Percentiles rank a stretch among this genome's conserved stretches.
Evolutionary conservation across 2,888 invertebrate species (phyloP).

Genomic region (Chironomus tentans): DNA sequence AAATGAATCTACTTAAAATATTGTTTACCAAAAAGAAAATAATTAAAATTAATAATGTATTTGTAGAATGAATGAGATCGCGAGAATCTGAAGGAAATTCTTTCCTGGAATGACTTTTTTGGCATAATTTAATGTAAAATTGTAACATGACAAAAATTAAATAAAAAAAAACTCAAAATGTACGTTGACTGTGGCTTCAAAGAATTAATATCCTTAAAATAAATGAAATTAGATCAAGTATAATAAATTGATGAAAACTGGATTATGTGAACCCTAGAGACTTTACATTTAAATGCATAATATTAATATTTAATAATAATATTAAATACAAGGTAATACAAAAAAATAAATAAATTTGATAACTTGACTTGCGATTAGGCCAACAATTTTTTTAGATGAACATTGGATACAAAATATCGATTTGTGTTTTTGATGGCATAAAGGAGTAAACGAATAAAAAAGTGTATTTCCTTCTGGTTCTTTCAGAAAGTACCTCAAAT

Average conservation of each 20-base stretch:
- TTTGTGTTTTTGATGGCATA: background rate
- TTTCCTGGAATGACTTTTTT: background rate
- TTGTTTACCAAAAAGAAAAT: background rate
- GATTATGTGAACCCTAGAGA: background rate
- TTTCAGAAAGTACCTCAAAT: background rate
- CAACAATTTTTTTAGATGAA: slow-evolving; percentile 11
- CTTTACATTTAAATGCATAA: background rate
- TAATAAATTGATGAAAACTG: background rate
- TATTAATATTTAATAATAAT: background rate
- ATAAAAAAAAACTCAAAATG: background rate
- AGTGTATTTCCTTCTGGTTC: background rate
- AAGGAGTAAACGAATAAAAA: background rate
- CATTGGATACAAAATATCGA: background rate
- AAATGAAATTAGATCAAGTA: background rate
- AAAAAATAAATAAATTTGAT: background rate
- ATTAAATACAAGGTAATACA: background rate
- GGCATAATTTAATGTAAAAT: background rate
- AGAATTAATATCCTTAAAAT: background rate
- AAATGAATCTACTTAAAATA: background rate
- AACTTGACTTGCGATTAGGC: background rate
- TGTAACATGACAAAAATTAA: background rate
- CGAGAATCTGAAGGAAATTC: too few relatives aligned
- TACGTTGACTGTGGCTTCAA: slow-evolving; percentile 3
- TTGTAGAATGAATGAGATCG: background rate
- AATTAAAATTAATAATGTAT: background rate